Conservation (phyloP, 2,113 vertebrate genomes). For the Ameiurus melas region DNA sequence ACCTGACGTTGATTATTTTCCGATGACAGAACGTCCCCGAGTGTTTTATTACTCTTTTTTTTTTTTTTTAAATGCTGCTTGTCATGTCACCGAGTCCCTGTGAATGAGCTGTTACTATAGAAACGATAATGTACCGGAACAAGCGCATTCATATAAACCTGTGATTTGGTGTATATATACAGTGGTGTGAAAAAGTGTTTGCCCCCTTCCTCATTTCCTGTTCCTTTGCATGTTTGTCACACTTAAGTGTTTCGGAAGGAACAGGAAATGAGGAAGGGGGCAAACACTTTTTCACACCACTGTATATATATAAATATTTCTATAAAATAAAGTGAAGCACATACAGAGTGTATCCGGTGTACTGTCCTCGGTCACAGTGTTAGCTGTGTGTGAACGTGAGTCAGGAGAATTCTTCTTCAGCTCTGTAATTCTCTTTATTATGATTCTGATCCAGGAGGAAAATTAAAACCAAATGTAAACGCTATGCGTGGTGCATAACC, state of each 20-base stretch:
- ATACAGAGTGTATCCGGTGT: not conserved
- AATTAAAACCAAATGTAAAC: slow-evolving; percentile 15
- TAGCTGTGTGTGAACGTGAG: not conserved
- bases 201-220: no score
- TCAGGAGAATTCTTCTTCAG: slow-evolving; percentile 9
- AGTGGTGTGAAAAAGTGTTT: no score
- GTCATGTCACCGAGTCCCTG: not conserved
- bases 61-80: not conserved
- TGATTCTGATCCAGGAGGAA: not conserved
- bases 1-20: not conserved
- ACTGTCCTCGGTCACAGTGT: not conserved
- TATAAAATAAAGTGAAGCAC: not conserved
- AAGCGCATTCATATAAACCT: no score
- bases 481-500: not conserved
- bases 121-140: no score
- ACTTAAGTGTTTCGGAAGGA: no score
- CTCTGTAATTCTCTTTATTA: slow-evolving; percentile 23
- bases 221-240: no score
- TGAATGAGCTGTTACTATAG: no score
- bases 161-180: no score
- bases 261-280: no score
- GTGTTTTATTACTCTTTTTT: no score
- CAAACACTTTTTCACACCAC: no score
- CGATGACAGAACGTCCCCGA: not conserved
- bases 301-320: no score